A percentile compares a stretch with the other conserved stretches of the same genome.
Conservation (phyloP, 1,140 invertebrate genomes). For the Drosophila asahinai region DNA sequence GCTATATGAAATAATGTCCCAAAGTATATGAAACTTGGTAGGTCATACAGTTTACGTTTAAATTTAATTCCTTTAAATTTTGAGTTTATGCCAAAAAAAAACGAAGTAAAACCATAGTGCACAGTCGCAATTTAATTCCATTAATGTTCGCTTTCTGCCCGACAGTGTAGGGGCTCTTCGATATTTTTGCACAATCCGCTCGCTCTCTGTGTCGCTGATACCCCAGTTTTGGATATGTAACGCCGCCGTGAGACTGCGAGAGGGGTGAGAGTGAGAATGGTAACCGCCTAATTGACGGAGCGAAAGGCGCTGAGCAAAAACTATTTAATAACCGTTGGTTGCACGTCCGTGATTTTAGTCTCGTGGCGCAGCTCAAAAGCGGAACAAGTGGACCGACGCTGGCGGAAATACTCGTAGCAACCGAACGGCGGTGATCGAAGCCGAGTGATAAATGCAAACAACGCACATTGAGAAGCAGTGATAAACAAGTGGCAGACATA, state of each 20-base stretch:
- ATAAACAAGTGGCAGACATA: constrained; percentile 28
- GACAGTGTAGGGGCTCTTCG: constrained; percentile 15
- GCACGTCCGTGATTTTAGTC: constrained; percentile 62
- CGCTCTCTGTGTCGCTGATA: constrained; percentile 23
- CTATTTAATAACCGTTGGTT: constrained; percentile 72
- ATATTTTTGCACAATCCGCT: constrained; percentile 13
- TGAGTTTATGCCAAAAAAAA: too few relatives aligned
- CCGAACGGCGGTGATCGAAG: constrained; percentile 27
- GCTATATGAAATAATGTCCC: too few relatives aligned
- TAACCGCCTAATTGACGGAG: constrained; percentile 1
- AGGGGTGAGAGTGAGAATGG: constrained; percentile 15
- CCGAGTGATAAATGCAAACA: constrained; percentile 64
- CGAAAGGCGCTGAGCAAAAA: constrained; percentile 43
- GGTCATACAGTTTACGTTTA: too few relatives aligned
- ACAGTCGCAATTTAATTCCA: not conserved
- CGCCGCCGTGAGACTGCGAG: constrained; percentile 9
- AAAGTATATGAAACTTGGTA: too few relatives aligned
- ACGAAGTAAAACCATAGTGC: too few relatives aligned
- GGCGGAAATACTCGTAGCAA: not conserved
- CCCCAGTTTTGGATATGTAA: constrained; percentile 26
- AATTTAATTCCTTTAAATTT: too few relatives aligned
- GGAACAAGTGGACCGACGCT: constrained; percentile 13
- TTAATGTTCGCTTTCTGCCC: not conserved
- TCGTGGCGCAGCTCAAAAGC: constrained; percentile 47
- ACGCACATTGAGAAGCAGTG: constrained; percentile 35